A percentile compares a stretch with the other conserved stretches of the same genome.
Evolutionary conservation across 2,888 invertebrate genomes (phyloP).

Genomic region (Sylvicola fuscatus): DNA sequence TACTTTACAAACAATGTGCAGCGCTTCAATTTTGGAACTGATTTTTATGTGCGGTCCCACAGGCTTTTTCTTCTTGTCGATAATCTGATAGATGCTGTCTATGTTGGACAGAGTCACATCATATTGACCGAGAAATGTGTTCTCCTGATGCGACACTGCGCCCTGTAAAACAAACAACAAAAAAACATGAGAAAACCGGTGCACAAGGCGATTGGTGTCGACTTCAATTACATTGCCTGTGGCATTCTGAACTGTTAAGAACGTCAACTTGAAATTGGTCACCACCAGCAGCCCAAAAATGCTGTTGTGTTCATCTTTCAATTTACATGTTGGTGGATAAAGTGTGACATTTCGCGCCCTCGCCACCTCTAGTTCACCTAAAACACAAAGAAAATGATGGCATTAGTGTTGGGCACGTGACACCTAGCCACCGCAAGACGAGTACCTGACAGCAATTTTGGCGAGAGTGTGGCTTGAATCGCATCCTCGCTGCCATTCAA

Average conservation of each 20-base stretch:
- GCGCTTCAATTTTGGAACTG: conserved; percentile 20
- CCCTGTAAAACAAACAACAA: conserved; percentile 9
- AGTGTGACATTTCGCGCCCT: conserved; percentile 64
- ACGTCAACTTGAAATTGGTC: conserved; percentile 84
- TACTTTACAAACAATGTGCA: conserved; percentile 23
- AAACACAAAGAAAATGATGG: conserved; percentile 6
- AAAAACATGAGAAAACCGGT: neutral
- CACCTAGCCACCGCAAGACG: neutral
- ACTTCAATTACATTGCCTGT: neutral
- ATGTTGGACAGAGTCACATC: conserved; percentile 25
- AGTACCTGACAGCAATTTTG: conserved; percentile 8
- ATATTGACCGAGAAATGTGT: conserved; percentile 18
- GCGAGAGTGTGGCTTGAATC: conserved; percentile 6
- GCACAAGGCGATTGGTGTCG: neutral
- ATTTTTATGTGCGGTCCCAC: conserved; percentile 20
- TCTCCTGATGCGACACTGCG: conserved; percentile 16
- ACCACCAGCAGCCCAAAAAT: conserved; percentile 67
- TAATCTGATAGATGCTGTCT: conserved; percentile 22
- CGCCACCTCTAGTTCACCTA: conserved; percentile 63
- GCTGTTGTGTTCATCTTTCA: conserved; percentile 49
- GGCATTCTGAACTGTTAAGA: conserved; percentile 45
- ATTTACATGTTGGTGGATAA: conserved; percentile 36
- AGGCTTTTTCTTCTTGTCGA: conserved; percentile 17
- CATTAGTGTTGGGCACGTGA: too few relatives aligned
- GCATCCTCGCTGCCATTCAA: conserved; percentile 8